These are phyloP conservation scores for Lophura nycthemera DNA, from an alignment of 2,113 vertebrate genomes.

Conservation along the genomic window DNA sequence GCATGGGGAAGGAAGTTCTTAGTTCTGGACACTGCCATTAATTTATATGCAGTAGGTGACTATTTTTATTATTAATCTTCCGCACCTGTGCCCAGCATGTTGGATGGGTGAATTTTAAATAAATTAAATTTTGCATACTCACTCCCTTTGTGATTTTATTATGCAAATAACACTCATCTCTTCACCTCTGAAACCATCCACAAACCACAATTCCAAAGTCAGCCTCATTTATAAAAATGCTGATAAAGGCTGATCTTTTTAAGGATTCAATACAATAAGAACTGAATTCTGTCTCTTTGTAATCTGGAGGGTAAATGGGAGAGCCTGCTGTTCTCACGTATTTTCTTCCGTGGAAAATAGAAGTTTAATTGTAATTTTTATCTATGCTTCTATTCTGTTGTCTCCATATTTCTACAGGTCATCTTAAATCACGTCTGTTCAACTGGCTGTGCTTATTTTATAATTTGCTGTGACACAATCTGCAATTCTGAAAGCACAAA, in stretches of 20 bases:
- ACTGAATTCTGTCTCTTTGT: conserved; percentile 33
- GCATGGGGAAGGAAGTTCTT: neutral
- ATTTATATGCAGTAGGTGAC: conserved; percentile 51
- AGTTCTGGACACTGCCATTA: neutral
- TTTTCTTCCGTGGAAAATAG: neutral
- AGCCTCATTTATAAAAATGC: conserved; percentile 53
- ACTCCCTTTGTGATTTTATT: conserved; percentile 71
- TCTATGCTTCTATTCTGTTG: conserved; percentile 1
- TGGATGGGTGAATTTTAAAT: conserved; percentile 70
- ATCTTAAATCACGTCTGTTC: neutral
- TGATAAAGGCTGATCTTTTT: conserved; percentile 55
- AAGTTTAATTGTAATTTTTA: conserved; percentile 34
- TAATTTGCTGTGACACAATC: neutral
- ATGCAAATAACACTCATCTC: conserved; percentile 69
- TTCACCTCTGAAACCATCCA: conserved; percentile 67
- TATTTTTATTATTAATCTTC: conserved; percentile 56
- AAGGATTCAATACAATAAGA: conserved; percentile 45
- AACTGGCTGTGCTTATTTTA: neutral
- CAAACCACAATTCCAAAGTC: conserved; percentile 53
- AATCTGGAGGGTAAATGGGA: conserved; percentile 24
- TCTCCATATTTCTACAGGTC: conserved; percentile 12
- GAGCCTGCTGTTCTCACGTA: neutral
- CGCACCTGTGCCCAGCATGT: conserved; percentile 44
- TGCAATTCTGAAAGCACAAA: conserved; percentile 20
- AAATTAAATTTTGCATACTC: conserved; percentile 69